phyloP scores from a whole-genome alignment of 2,888 invertebrate genomes.

The Drosophila fulvimacula region DNA sequence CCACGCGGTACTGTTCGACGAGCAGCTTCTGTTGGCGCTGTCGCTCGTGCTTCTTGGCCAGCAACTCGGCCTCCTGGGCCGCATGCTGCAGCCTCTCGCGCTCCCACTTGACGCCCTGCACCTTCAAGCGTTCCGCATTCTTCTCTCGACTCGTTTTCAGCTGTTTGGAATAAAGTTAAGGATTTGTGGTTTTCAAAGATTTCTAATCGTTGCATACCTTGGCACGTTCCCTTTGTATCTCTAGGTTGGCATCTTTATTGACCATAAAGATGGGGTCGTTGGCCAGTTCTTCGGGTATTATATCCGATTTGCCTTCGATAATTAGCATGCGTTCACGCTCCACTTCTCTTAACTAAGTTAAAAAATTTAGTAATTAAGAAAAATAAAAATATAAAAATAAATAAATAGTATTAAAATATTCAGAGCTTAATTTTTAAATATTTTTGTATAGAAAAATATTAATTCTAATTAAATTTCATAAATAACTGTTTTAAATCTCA shows the following conservation, averaged over 20 bases:
- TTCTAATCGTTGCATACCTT: constrained; percentile 82
- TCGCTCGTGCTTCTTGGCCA: constrained; percentile 70
- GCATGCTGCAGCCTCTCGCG: constrained; percentile 82
- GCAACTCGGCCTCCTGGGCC: constrained; percentile 77
- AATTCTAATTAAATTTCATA: too few species aligned
- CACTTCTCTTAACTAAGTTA: constrained; percentile 86
- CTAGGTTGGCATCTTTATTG: constrained; percentile 85
- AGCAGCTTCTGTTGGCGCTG: constrained; percentile 73
- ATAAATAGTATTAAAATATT: not conserved
- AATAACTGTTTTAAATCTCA: not conserved
- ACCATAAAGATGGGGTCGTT: constrained; percentile 88
- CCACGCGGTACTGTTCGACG: constrained; percentile 79
- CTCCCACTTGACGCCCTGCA: constrained; percentile 84
- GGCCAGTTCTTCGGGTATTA: constrained; percentile 87
- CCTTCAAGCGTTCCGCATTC: constrained; percentile 83
- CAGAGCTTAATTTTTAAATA: not conserved
- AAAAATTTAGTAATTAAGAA: not conserved
- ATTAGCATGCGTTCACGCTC: constrained; percentile 88
- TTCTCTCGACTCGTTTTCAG: constrained; percentile 84
- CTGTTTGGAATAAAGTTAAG: constrained; percentile 50
- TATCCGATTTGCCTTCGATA: constrained; percentile 86
- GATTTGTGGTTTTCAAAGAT: not conserved
- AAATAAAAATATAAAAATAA: not conserved
- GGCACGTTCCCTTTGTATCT: constrained; percentile 85
- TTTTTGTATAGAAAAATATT: not conserved